phyloP scores from a whole-genome alignment of 1,140 invertebrate genomes.

The Apis dorsata region DNA sequence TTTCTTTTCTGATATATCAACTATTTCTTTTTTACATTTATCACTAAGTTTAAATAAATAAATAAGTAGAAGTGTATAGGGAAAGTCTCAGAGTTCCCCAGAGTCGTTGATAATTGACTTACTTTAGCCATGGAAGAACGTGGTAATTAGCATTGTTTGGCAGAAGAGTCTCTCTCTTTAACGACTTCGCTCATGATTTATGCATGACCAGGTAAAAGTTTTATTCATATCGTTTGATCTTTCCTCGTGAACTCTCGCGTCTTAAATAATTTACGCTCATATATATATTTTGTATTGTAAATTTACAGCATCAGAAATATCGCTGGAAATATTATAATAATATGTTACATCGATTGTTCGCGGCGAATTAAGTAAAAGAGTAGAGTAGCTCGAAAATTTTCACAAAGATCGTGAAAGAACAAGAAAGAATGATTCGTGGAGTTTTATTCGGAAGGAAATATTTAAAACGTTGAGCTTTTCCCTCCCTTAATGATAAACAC shows the following conservation, averaged over 20 bases:
- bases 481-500: neutral
- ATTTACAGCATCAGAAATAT: too few species aligned
- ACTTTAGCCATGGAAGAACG: too few species aligned
- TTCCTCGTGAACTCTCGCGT: neutral
- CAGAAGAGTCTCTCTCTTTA: neutral
- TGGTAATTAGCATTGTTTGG: too few species aligned
- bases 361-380: too few species aligned
- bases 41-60: too few species aligned
- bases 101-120: too few species aligned
- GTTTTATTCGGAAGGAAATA: neutral
- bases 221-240: neutral
- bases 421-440: neutral
- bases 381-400: neutral
- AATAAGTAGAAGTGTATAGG: too few species aligned
- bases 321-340: too few species aligned
- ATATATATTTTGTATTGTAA: neutral
- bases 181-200: slow-evolving; percentile 14
- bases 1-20: neutral
- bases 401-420: too few species aligned
- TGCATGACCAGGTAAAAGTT: neutral
- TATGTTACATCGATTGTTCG: too few species aligned
- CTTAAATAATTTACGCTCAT: neutral
- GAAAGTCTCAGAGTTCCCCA: too few species aligned
- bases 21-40: neutral
- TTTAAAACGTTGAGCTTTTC: neutral